Evolutionary conservation across 2,113 vertebrate species (phyloP).

Genomic region (Merops nubicus): DNA sequence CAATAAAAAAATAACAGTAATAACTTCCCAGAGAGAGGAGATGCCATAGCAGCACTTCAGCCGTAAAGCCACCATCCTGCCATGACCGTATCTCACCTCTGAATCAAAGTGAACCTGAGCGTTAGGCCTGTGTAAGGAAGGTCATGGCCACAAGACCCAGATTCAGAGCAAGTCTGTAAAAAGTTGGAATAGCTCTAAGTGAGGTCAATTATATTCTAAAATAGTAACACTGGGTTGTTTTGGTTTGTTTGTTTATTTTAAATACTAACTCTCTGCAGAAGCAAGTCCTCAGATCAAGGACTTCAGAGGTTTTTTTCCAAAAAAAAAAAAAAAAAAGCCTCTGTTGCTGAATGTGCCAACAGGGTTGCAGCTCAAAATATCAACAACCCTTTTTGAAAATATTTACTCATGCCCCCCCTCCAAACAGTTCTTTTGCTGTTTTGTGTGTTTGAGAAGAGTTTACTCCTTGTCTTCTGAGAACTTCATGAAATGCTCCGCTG

Average conservation of each 20-base stretch:
- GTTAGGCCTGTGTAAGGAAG: neutral
- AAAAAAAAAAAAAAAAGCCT: neutral
- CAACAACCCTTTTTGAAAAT: neutral
- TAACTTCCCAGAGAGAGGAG: neutral
- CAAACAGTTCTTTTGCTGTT: neutral
- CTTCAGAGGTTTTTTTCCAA: neutral
- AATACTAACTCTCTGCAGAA: neutral
- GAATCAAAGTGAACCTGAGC: neutral
- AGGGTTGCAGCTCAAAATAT: neutral
- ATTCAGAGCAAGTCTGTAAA: neutral
- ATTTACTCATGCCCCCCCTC: neutral
- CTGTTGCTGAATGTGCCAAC: neutral
- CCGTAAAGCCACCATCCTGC: neutral
- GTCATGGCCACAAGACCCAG: neutral
- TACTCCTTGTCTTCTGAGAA: neutral
- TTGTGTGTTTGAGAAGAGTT: neutral
- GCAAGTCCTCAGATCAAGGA: neutral
- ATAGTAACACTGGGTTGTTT: neutral
- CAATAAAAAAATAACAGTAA: neutral
- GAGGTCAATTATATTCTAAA: neutral
- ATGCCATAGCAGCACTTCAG: neutral
- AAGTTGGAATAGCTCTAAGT: neutral
- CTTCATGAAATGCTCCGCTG: neutral
- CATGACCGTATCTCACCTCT: neutral
- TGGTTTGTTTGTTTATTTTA: too few relatives aligned